Conservation (phyloP, 2,797 vertebrate species). For the Myotis myotis region DNA sequence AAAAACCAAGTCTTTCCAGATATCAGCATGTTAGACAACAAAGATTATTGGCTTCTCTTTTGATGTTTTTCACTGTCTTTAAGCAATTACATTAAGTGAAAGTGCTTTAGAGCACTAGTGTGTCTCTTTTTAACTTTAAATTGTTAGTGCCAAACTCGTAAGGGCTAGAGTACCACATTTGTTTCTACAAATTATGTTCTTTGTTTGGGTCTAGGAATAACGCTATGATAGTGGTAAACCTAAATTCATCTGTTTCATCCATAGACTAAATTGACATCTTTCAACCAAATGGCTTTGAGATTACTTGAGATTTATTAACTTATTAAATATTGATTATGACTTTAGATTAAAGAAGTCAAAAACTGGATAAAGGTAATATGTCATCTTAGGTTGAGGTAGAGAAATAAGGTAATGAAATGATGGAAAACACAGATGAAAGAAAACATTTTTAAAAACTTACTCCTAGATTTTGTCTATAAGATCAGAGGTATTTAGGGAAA, state of each 20-base stretch:
- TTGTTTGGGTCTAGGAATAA: neutral
- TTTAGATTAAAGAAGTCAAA: neutral
- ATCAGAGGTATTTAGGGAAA: neutral
- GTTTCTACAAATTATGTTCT: neutral
- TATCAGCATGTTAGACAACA: neutral
- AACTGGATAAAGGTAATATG: neutral
- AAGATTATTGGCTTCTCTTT: neutral
- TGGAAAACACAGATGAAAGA: neutral
- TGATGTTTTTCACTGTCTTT: neutral
- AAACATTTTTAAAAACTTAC: neutral
- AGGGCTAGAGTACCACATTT: neutral
- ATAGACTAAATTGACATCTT: neutral
- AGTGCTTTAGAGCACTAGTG: neutral
- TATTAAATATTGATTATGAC: neutral
- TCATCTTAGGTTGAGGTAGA: neutral
- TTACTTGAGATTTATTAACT: neutral
- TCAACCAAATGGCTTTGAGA: neutral
- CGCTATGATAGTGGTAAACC: neutral
- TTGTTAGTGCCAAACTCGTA: neutral
- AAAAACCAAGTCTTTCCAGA: neutral
- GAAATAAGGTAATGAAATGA: neutral
- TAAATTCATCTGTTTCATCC: neutral
- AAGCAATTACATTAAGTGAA: neutral
- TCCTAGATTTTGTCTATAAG: neutral
- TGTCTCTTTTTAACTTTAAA: conserved; percentile 17